A percentile compares a stretch with the other conserved stretches of the same genome.
Conservation (phyloP, 2,113 vertebrate genomes). For the Prunella fulvescens region DNA sequence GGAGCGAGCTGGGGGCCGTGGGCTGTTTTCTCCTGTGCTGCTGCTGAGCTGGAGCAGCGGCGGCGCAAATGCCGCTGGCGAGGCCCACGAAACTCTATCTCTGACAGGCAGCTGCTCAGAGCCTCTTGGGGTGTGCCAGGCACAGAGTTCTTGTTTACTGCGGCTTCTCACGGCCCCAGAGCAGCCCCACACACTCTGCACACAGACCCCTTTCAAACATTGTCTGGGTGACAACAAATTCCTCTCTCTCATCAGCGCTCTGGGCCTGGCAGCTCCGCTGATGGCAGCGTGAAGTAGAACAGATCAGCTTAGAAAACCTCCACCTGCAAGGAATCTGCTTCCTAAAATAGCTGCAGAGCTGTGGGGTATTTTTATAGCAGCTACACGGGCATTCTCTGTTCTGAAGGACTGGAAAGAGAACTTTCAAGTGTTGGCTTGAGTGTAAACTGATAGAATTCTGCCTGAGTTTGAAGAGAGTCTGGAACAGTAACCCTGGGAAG, state of each 20-base stretch:
- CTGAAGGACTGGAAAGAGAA: not conserved
- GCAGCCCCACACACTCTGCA: not conserved
- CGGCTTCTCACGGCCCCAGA: not conserved
- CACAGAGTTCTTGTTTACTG: fast-evolving
- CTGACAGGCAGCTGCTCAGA: not conserved
- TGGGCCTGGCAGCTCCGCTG: not conserved
- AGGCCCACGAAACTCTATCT: not conserved
- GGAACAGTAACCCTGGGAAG: not conserved
- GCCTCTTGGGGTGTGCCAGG: not conserved
- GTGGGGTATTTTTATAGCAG: not conserved
- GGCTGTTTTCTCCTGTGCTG: fast-evolving
- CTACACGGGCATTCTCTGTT: not conserved
- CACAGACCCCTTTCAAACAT: not conserved
- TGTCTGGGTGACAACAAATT: not conserved
- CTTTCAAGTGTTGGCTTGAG: not conserved
- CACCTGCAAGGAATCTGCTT: constrained; percentile 26
- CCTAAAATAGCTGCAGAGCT: constrained; percentile 28
- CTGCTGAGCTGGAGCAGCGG: not conserved
- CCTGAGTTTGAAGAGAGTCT: not conserved
- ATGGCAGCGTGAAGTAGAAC: not conserved
- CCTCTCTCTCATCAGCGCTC: not conserved
- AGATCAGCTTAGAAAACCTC: not conserved
- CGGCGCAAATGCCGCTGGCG: not conserved
- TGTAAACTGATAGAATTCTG: not conserved
- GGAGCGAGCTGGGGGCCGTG: not conserved